Evolutionary conservation across 2,113 vertebrate genomes (phyloP).

Genomic region (Python bivittatus): DNA sequence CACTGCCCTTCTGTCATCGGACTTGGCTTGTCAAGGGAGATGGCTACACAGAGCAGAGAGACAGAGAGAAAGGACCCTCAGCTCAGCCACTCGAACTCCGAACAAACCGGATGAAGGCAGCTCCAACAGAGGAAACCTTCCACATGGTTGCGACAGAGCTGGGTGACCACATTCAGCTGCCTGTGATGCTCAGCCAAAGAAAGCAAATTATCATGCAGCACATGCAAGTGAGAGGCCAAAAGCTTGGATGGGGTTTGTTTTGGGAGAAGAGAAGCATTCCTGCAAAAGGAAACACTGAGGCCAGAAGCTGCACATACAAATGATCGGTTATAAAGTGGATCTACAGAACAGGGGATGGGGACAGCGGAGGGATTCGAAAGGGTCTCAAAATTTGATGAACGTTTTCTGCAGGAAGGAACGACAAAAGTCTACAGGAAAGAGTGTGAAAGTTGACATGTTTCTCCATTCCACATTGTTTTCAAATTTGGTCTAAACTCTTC

Average conservation of each 20-base stretch:
- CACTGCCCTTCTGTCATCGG: conserved; percentile 85
- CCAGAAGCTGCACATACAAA: conserved; percentile 70
- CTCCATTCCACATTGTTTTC: conserved; percentile 69
- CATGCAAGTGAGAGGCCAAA: conserved; percentile 76
- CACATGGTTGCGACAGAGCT: conserved; percentile 73
- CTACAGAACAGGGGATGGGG: conserved; percentile 37
- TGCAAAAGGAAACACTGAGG: conserved; percentile 79
- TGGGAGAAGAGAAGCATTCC: conserved; percentile 78
- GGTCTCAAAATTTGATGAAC: conserved; percentile 68
- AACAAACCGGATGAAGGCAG: fast-evolving
- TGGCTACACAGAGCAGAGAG: conserved; percentile 72
- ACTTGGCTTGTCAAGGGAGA: conserved; percentile 89
- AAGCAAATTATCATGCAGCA: conserved; percentile 77
- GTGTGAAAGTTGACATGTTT: conserved; percentile 87
- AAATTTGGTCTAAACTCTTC: conserved; percentile 58
- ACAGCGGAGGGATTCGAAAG: conserved; percentile 29
- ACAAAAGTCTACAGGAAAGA: conserved; percentile 73
- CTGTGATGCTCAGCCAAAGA: conserved; percentile 83
- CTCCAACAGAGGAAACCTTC: conserved; percentile 54
- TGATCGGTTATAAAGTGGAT: conserved; percentile 73
- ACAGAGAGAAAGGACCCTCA: conserved; percentile 16
- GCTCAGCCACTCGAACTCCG: conserved; percentile 30
- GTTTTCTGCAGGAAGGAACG: conserved; percentile 70
- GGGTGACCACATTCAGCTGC: conserved; percentile 81
- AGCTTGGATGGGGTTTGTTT: conserved; percentile 72